These are phyloP conservation scores for Trinorchestia longiramus DNA, from an alignment of 1,140 invertebrate species.

Conservation along the genomic window DNA sequence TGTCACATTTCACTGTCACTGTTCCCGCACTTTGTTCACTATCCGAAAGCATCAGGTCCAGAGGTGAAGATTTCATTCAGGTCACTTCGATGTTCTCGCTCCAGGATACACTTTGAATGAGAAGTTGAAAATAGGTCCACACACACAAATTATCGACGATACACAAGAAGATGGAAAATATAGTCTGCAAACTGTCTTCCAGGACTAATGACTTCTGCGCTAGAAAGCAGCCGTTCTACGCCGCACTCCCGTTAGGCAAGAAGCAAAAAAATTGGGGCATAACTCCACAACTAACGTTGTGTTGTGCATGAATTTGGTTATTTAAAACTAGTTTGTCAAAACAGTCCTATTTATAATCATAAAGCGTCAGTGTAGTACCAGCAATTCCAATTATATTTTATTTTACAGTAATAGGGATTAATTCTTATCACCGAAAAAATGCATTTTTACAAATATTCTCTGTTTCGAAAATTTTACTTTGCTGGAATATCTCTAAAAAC, in stretches of 20 bases:
- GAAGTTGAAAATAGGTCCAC: background rate
- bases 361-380: background rate
- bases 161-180: background rate
- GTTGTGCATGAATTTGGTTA: background rate
- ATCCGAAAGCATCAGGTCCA: background rate
- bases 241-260: background rate
- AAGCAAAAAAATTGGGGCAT: background rate
- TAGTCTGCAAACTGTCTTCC: background rate
- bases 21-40: background rate
- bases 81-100: background rate
- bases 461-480: background rate
- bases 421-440: background rate
- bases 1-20: constrained; percentile 16
- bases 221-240: background rate
- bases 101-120: background rate
- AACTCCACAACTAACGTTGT: background rate
- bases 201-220: background rate
- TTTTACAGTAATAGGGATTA: background rate
- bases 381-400: background rate
- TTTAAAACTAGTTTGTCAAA: background rate
- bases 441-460: background rate
- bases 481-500: background rate
- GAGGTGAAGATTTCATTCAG: background rate
- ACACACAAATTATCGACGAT: background rate
- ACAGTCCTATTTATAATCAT: background rate